phyloP scores from a whole-genome alignment of 1,140 invertebrate species.

The Drosophila serrata region DNA sequence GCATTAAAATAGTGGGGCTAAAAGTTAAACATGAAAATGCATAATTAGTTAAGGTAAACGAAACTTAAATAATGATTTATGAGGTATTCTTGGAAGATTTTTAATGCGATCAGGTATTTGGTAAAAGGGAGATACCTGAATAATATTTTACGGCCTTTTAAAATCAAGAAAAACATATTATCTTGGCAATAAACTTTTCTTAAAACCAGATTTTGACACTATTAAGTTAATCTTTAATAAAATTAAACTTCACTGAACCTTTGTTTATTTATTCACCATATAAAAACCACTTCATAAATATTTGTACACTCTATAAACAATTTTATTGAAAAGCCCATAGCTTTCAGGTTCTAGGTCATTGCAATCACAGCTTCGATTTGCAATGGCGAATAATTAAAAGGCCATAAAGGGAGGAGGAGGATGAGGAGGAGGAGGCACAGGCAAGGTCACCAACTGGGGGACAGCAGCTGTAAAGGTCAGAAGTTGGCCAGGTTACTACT shows the following conservation, averaged over 20 bases:
- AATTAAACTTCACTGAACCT: background rate
- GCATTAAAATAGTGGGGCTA: slow-evolving; percentile 25
- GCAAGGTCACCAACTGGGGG: slow-evolving; percentile 49
- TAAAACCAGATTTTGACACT: background rate
- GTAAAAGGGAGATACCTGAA: background rate
- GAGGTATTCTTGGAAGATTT: background rate
- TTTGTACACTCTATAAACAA: background rate
- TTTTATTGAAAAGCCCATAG: background rate
- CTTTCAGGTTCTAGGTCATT: slow-evolving; percentile 34
- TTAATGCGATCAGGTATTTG: background rate
- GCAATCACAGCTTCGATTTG: slow-evolving; percentile 26
- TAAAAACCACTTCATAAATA: background rate
- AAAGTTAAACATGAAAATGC: slow-evolving; percentile 11
- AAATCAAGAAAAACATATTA: background rate
- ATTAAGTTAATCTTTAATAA: no score
- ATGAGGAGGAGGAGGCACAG: background rate
- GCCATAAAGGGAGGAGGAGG: slow-evolving; percentile 56
- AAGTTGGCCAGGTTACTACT: slow-evolving; percentile 53
- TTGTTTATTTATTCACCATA: background rate
- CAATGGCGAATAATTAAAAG: slow-evolving; percentile 57
- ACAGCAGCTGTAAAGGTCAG: slow-evolving; percentile 65
- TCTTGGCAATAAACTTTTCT: background rate
- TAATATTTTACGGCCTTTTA: background rate
- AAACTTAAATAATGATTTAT: background rate
- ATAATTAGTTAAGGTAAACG: slow-evolving; percentile 9